These are phyloP conservation scores for Tenthredo notha DNA, from an alignment of 2,888 invertebrate species.

Conservation along the genomic window DNA sequence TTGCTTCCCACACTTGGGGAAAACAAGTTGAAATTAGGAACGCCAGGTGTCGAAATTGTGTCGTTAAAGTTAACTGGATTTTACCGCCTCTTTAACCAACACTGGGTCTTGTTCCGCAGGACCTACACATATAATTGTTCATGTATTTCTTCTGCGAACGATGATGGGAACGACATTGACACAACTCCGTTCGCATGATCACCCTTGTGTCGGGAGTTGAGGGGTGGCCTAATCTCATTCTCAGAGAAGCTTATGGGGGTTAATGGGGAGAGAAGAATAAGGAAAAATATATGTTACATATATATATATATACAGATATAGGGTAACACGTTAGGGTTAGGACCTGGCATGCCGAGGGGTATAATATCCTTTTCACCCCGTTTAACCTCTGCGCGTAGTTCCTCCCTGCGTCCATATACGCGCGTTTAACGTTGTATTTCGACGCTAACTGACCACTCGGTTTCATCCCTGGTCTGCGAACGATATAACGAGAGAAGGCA, in stretches of 20 bases:
- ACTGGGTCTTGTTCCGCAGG: neutral
- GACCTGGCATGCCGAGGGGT: neutral
- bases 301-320: neutral
- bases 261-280: slow-evolving; percentile 19
- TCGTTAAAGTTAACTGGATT: neutral
- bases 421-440: slow-evolving; percentile 47
- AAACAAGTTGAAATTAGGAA: neutral
- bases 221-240: slow-evolving; percentile 25
- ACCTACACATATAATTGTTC: neutral
- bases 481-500: neutral
- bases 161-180: neutral
- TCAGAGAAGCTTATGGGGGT: slow-evolving; percentile 20
- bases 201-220: neutral
- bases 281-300: neutral
- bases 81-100: neutral
- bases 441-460: slow-evolving; percentile 39
- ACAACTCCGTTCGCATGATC: slow-evolving; percentile 28
- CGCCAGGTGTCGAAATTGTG: neutral
- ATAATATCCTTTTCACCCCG: slow-evolving; percentile 50
- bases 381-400: slow-evolving; percentile 36
- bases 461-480: slow-evolving; percentile 28
- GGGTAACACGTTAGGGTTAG: slow-evolving; percentile 25
- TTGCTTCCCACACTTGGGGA: neutral
- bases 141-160: neutral
- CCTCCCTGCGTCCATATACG: neutral